Base-by-base conservation (phyloP, 2,797 vertebrate genomes). In the Myotis pilosus region DNA sequence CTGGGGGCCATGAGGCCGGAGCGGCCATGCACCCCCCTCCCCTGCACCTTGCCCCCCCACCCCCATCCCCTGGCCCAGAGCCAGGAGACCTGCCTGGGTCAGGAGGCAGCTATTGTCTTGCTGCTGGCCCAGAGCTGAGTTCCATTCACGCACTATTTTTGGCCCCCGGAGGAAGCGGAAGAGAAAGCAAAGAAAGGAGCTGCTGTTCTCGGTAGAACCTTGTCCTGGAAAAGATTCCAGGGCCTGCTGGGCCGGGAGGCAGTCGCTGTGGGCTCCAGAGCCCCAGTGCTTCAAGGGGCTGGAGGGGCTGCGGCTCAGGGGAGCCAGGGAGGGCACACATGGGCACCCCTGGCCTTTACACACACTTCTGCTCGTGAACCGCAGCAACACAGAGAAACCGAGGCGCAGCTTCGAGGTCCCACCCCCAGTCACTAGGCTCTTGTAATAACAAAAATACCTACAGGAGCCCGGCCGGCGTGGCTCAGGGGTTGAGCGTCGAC, bases 121-220 rank as follows among this genome's bases (percentile, higher is more conserved):
- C 86, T 87, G 55, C 83, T 15, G 41, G 85, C 94, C n/a, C 69
- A 68, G 89, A 72, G 87, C 91, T 8, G 16, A 3, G 88, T 60
- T 64, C 95, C 62, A 93, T 95, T 96, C 97, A 96, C 90, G 64
- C 94, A 49, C 96, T 97, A 97, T 97, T 97, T 97, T 97, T 81
- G 91, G 96, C 79, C 68, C 79, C 94, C 15, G 60, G 94, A 95
- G 96, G 96, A 97, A 97, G 82, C 96, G 97, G 96, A 96, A 97
- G 95, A 96, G 96, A 96, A 97, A 97, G 96, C 94, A 96, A 97
- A 97, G 96, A 97, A 97, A 97, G 92, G 75, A 82, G 85, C 47
- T 83, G 86, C 97, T 97, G 96, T 96, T 92, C 95, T 95, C 71
- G 1, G 57, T 57, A 69, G 78, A 95, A 64, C 90, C 94, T 90